Percentiles rank a stretch among this genome's conserved stretches.
Evolutionary conservation across 2,113 vertebrate species (phyloP).

Genomic region (Oreochromis tanganicae): DNA sequence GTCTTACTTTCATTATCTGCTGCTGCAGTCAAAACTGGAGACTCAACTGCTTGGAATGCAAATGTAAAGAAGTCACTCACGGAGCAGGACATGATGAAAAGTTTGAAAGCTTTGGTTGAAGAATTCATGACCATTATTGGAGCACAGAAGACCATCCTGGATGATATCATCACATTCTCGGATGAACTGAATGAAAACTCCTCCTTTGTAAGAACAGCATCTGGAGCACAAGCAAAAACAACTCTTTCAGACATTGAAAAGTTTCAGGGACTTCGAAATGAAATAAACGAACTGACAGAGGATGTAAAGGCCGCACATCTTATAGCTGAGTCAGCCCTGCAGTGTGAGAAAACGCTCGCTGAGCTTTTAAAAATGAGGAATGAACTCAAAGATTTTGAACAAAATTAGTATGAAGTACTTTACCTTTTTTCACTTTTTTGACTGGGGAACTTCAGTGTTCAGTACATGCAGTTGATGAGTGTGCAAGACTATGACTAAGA

Average conservation of each 20-base stretch:
- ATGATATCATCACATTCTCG: neutral
- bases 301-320: neutral
- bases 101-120: neutral
- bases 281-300: accelerated
- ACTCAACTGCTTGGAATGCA: accelerated
- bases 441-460: neutral
- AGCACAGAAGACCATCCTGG: neutral
- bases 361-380: neutral
- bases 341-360: accelerated
- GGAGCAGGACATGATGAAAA: neutral
- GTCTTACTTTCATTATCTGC: accelerated
- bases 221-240: neutral
- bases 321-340: neutral
- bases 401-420: neutral
- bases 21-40: accelerated
- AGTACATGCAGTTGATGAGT: accelerated
- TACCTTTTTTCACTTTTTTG: neutral
- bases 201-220: neutral
- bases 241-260: neutral
- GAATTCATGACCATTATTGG: neutral
- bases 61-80: accelerated
- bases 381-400: accelerated
- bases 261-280: neutral
- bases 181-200: neutral
- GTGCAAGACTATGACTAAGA: neutral